A percentile compares a stretch with the other conserved stretches of the same genome.
Evolutionary conservation across 2,113 vertebrate species (phyloP).

Genomic region (Phalacrocorax carbo): DNA sequence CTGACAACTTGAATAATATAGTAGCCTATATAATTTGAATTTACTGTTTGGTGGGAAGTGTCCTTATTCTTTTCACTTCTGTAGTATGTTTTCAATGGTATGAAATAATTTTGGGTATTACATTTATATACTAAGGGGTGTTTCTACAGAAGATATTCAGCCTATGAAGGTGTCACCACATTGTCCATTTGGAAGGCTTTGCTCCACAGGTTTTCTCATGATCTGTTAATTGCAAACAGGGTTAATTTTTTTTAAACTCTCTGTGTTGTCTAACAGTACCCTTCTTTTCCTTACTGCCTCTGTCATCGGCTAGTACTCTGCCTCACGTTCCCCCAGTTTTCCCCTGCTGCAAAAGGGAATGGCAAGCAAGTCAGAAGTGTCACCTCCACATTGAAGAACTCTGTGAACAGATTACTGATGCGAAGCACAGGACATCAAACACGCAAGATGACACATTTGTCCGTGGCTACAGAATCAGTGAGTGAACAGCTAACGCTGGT

Average conservation of each 20-base stretch:
- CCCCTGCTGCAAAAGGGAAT: slow-evolving; percentile 21
- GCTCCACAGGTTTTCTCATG: background rate
- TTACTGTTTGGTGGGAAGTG: background rate
- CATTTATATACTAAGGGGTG: background rate
- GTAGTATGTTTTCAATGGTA: background rate
- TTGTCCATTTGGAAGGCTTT: background rate
- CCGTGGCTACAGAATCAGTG: background rate
- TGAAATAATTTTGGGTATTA: background rate
- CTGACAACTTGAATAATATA: background rate
- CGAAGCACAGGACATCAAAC: background rate
- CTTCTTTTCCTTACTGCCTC: background rate
- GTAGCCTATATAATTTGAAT: background rate
- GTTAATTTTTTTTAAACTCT: slow-evolving; percentile 12
- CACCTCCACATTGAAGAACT: slow-evolving; percentile 47
- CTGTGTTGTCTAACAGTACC: background rate
- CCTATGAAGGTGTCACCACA: background rate
- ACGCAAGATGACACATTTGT: background rate
- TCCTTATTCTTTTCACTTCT: background rate
- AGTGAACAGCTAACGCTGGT: slow-evolving; percentile 9
- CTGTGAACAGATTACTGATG: slow-evolving; percentile 47
- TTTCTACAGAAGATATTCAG: background rate
- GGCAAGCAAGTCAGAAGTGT: slow-evolving; percentile 27
- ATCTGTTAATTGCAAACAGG: background rate
- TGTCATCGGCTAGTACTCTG: background rate
- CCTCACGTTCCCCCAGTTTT: background rate